Evolutionary conservation across 2,113 vertebrate genomes (phyloP), one percentile per base, ranked within the genome.

Genomic region (Cynopterus brachyotis): DNA sequence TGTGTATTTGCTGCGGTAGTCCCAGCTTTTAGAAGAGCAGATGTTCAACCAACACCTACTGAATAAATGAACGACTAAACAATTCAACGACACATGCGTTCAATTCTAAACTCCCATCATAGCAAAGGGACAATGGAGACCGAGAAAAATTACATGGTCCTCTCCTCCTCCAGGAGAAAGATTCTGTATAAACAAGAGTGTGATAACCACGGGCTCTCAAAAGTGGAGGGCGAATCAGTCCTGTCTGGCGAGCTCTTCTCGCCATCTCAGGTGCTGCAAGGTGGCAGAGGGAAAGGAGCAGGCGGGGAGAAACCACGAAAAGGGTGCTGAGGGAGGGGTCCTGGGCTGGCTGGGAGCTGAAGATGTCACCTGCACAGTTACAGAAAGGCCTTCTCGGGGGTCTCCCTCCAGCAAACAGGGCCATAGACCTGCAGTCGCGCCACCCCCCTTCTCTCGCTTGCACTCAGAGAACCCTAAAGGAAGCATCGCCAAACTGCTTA

Each of bases 161-260:
- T 53, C 81, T 32, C 35, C 17, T 64, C 66, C 45, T 67, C 47
- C 62, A n/a, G 70, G 72, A 93, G 60, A 76, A 89, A 60, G 82
- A 16, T 37, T 70, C 57, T 40, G 55, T 42, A 19, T 42, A 32
- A 72, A 66, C 24, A 45, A 79, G 19, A 28, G 57, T 42, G 76
- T 28, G 4, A 53, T 2, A 42, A 28, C 60, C 60, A 62, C 2
- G 24, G 53, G 26, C n/a, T 81, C 47, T 17, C 40, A 32, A 45
- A 45, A 62, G 35, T n/a, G 9, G 22, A 69, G 57, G 26, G 45
- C 64, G 42, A 72, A 37, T 82, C 26, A 37, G 53, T 90, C 47
- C 69, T 20, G 22, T 64, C 5, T 69, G 57, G 55, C 10, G 19
- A 55, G 85, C 28, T 62, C 59, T 83, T 55, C 17, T 19, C 28